Evolutionary conservation across 2,888 invertebrate species (phyloP).

Genomic region (Sisyra terminalis): DNA sequence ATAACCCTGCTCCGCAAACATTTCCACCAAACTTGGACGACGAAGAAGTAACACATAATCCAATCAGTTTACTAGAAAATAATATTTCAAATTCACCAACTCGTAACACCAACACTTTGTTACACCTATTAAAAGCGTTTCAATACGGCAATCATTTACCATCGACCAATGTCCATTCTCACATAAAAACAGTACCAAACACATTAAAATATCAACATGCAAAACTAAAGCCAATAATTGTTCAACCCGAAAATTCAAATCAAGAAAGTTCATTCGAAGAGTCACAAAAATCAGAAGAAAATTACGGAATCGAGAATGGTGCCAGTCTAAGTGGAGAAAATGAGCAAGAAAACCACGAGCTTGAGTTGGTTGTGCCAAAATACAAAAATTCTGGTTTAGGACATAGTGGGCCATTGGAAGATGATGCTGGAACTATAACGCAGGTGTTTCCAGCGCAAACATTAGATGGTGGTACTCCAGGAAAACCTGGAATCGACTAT

Average conservation of each 20-base stretch:
- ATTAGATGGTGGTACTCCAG: constrained; percentile 41
- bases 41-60: not conserved
- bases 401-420: constrained; percentile 11
- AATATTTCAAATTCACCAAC: constrained; percentile 8
- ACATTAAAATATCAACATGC: constrained; percentile 40
- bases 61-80: not conserved
- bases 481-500: constrained; percentile 63
- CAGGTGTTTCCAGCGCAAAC: constrained; percentile 29
- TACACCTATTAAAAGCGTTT: constrained; percentile 49
- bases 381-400: not conserved
- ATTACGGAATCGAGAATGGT: not conserved
- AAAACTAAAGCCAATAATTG: constrained; percentile 6
- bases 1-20: constrained; percentile 10
- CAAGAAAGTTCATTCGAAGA: constrained; percentile 16
- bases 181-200: constrained; percentile 57
- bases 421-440: constrained; percentile 20
- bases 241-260: constrained; percentile 14
- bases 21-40: not conserved
- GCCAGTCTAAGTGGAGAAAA: not conserved
- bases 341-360: not conserved
- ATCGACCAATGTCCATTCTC: constrained; percentile 60
- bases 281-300: not conserved
- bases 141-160: constrained; percentile 61
- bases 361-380: not conserved
- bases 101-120: constrained; percentile 23